Percentiles rank a stretch among this genome's conserved stretches.
Conservation (phyloP, 1,140 invertebrate genomes). For the Microvelia longipes region DNA sequence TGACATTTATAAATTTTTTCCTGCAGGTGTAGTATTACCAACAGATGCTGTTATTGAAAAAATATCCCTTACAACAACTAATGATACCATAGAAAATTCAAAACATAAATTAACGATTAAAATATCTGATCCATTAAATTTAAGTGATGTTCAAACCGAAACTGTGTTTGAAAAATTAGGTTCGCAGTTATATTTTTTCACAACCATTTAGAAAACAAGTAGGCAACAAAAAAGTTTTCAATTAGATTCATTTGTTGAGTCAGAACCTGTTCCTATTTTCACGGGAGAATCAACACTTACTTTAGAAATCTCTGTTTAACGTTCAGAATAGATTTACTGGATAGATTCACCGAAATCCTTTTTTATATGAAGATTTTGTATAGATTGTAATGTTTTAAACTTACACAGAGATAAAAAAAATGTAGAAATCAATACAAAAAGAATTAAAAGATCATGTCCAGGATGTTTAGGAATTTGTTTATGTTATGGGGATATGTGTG, state of each 20-base stretch:
- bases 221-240: not conserved
- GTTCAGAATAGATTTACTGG: not conserved
- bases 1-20: not conserved
- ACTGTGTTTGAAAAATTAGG: not conserved
- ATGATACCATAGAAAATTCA: not conserved
- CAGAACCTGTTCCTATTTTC: not conserved
- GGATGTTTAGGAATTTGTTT: not conserved
- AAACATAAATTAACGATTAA: not conserved
- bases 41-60: not conserved
- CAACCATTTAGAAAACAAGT: not conserved
- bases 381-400: not conserved
- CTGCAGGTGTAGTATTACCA: not conserved
- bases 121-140: not conserved
- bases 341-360: not conserved
- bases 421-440: not conserved
- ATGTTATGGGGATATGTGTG: not conserved
- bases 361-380: not conserved
- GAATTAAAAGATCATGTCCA: not conserved
- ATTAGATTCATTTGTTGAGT: not conserved
- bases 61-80: not conserved
- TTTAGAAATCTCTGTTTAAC: not conserved
- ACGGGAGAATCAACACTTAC: not conserved
- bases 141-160: not conserved
- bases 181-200: not conserved
- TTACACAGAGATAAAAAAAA: not conserved